Base-by-base conservation (phyloP, 2,113 vertebrate genomes). In the Lophius piscatorius region DNA sequence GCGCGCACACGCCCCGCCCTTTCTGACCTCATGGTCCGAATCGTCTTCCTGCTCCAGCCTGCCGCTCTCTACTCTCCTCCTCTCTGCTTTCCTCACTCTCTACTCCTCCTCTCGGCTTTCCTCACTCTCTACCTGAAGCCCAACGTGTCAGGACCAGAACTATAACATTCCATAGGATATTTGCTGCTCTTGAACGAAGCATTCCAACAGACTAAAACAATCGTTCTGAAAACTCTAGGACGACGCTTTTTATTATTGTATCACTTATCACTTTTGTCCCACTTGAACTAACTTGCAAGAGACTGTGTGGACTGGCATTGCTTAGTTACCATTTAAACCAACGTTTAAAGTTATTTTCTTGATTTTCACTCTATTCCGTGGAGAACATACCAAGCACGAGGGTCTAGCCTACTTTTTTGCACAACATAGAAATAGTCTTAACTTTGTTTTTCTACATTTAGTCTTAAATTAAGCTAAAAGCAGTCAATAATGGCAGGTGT, bases 401-500 rank as follows among this genome's bases (percentile, higher is more conserved):
- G 51, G 66, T 28, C 31, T 46, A 46, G 40, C 33, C 1, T 12
- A 45, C 20, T 20, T 50, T 63, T 64, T 63, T 83, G 80, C 71
- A 76, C 38, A 78, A 41, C 10, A 33, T 6, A 63, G 5, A 57
- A 17, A 16, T 31, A 82, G 60, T 72, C 66, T 68, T 67, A 47
- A 35, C 13, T 42, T 47, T 46, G 69, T 67, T 51, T 33, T 22
- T 46, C 9, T 52, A 36, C 36, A 40, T 31, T 9, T 69, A 70
- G 63, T 78, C 63, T 80, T 67, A 60, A 76, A 16, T 70, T 65
- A 42, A 69, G 59, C 59, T 18, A 41, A 5, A 56, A 76, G 48
- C 14, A 0, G 50, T 47, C 24, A 56, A 84, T 29, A 47, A 97
- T 97, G 95, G 93, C 96, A 85, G 90, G 94, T 85, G 74, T 92